Percentiles rank a stretch among this genome's conserved stretches.
Evolutionary conservation across 2,113 vertebrate species (phyloP).

Genomic region (Megaceryle maxima): DNA sequence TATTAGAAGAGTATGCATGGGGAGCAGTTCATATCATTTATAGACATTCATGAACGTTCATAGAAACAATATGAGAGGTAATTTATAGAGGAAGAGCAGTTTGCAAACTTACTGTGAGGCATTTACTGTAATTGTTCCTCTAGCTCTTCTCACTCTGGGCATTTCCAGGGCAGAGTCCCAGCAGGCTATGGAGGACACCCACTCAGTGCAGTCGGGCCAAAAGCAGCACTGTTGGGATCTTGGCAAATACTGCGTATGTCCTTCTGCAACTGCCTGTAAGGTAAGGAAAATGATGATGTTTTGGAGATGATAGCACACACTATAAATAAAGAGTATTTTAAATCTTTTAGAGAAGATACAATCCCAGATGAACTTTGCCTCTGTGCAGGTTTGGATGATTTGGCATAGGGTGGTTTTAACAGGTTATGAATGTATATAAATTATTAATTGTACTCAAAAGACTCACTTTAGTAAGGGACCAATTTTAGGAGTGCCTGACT

Average conservation of each 20-base stretch:
- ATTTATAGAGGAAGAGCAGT: accelerated
- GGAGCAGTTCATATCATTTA: background rate
- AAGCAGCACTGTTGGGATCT: background rate
- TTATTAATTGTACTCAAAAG: background rate
- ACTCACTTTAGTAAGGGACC: background rate
- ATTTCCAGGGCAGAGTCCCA: background rate
- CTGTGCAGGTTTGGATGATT: background rate
- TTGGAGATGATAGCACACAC: background rate
- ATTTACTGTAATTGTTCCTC: background rate
- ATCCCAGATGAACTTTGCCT: background rate
- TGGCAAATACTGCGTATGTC: background rate
- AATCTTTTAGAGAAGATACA: background rate
- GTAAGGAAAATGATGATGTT: background rate
- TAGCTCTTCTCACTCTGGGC: background rate
- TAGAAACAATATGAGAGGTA: background rate
- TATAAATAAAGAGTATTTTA: background rate
- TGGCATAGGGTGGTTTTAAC: background rate
- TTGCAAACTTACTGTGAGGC: background rate
- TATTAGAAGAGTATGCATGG: background rate
- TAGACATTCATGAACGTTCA: background rate
- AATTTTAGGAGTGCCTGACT: background rate
- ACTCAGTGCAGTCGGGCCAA: accelerated
- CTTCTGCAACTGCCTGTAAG: background rate
- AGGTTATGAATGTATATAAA: background rate
- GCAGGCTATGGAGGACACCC: background rate